Base-by-base conservation (phyloP, 2,888 invertebrate species). In the Thera britannica region DNA sequence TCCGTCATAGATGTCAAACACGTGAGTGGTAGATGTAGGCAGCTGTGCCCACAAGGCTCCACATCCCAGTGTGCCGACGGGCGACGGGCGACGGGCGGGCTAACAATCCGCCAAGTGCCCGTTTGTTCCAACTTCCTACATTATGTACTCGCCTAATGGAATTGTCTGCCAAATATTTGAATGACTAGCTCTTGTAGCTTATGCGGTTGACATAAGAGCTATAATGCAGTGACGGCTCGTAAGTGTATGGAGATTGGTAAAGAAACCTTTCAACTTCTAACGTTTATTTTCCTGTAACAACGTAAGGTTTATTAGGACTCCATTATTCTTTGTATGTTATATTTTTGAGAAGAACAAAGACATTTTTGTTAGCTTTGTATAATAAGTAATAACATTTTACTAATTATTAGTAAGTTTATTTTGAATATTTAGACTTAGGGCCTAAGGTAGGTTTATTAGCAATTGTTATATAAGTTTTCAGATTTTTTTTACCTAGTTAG, bases 161-260 rank as follows among this genome's bases (percentile, higher is more conserved):
- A 84, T 84, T 81, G 82, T 77, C 80, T 74, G 71, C 75, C 81
- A 83, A 84, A 84, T 83, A 80, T 83, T 81, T 81, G 82, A 67
- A 36, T 58, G 60, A 38, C 4, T 46, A 38, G 36, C 35, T 38
- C n/a, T 7, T 44, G 12, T 49, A 49, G 12, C 58, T 65, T 66
- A 58, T 23, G 36, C 12, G 46, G 2, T 23, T 4, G 60, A 48
- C n/a, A 49, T 68, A 72, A 70, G 67, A 58, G 12, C 9, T 62
- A 58, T 35, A 70, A 44, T 75, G 46, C 62, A 36, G 23, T 44
- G 51, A 23, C 58, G 6, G 46, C n/a, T 41, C 38, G 48, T 70
- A 61, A 75, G 70, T 65, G 68, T 44, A 75, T 72, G 71, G 63
- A 74, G 65, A 71, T 73, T 72, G 58, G 56, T 38, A 49, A 71